Base-by-base conservation (phyloP, 1,140 invertebrate genomes). In the Procambarus clarkii region DNA sequence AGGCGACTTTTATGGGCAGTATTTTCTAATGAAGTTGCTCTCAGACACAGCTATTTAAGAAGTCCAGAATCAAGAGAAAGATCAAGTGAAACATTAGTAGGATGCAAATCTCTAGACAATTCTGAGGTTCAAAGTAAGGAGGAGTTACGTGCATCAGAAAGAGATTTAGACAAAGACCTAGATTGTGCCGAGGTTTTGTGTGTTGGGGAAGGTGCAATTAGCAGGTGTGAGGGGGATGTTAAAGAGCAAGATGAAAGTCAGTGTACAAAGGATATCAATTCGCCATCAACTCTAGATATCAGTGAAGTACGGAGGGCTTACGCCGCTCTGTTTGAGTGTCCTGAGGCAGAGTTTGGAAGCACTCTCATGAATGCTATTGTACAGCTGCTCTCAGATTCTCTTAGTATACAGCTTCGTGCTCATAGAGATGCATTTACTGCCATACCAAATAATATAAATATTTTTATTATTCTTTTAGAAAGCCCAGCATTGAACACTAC, bases 401-500 rank as follows among this genome's bases (percentile, higher is more conserved):
- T 96, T 97, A 94, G 97, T 98, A 93, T 94, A 98, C 82, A 96
- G 93, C 95, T 96, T 93, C 92, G 95, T 93, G 95, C 79, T 50
- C 64, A 83, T 50, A 34, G 78, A 34, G 74, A 95, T 48, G 89
- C 92, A 13, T 92, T 95, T 92, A 94, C 95, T 94, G 94, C 94
- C 93, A 93, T 95, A 93, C 92, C 93, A 60, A 94, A 95, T 91
- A 94, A 96, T 46, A 94, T 97, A 45, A 97, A 98, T 93, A 97
- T 97, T 71, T 97, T 98, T 93, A 95, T 98, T 45, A 98, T 98
- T 91, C 96, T 98, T 24, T 97, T 98, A 94, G 98, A 99, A 95
- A 97, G 98, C 92, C 97, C 97, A 9, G 96, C 96, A 87, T 95
- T 98, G 48, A 97, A 97, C 93, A 96, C 95, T 86, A 96, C 96